A percentile compares a stretch with the other conserved stretches of the same genome.
Conservation (phyloP, 2,797 vertebrate genomes). For the Nothura maculosa region DNA sequence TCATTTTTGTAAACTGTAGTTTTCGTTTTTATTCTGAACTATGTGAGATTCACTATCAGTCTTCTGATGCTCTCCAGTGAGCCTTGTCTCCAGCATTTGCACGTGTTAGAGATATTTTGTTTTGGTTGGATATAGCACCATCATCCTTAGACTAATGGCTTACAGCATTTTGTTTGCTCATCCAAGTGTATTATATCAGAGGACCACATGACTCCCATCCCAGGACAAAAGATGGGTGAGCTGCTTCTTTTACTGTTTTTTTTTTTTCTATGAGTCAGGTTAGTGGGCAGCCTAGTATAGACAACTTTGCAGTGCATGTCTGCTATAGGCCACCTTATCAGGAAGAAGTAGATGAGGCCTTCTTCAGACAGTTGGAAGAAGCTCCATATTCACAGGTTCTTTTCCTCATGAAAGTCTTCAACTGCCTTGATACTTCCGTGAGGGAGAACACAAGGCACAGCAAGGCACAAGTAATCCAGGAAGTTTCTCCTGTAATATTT, state of each 20-base stretch:
- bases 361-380: too few relatives aligned
- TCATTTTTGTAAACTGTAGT: background rate
- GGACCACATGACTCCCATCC: background rate
- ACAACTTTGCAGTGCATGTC: too few relatives aligned
- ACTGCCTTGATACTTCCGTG: too few relatives aligned
- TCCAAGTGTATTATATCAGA: background rate
- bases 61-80: background rate
- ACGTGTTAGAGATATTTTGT: background rate
- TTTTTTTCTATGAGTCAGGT: too few relatives aligned
- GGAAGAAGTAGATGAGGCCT: too few relatives aligned
- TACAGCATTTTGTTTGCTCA: background rate
- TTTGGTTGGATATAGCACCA: background rate
- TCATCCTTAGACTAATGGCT: background rate
- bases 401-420: too few relatives aligned
- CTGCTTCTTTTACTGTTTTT: slow-evolving; percentile 7
- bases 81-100: accelerated
- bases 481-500: too few relatives aligned
- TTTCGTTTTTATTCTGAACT: background rate
- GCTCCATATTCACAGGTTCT: too few relatives aligned
- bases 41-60: background rate
- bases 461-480: too few relatives aligned
- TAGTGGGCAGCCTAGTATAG: too few relatives aligned
- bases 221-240: background rate
- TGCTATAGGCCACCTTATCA: too few relatives aligned
- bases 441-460: too few relatives aligned